Evolutionary conservation across 2,888 invertebrate genomes (phyloP).

Genomic region (Sympetrum striolatum): DNA sequence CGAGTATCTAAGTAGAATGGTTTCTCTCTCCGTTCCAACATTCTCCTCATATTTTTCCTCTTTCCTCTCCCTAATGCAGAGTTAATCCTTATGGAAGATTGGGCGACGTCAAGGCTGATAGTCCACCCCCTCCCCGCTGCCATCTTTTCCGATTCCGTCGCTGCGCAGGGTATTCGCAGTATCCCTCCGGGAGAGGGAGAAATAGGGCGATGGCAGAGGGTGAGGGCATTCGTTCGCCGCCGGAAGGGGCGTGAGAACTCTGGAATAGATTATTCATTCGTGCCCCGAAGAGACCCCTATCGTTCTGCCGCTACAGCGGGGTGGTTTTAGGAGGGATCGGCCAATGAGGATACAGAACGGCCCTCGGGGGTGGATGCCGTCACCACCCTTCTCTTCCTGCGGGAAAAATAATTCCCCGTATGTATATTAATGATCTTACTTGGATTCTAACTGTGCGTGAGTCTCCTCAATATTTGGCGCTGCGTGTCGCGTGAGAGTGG

Average conservation of each 20-base stretch:
- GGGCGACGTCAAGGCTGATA: background rate
- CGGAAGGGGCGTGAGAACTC: background rate
- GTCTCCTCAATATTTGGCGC: background rate
- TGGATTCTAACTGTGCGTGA: background rate
- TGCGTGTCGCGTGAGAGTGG: background rate
- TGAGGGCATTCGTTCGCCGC: background rate
- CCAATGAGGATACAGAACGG: background rate
- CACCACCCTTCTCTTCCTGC: background rate
- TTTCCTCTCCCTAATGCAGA: background rate
- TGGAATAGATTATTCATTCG: conserved; percentile 21
- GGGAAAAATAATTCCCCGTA: background rate
- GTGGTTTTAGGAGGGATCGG: background rate
- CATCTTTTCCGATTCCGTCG: background rate
- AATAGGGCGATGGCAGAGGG: background rate
- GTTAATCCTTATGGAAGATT: background rate
- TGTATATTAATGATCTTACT: background rate
- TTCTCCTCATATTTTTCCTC: background rate
- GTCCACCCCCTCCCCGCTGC: background rate
- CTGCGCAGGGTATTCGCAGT: background rate
- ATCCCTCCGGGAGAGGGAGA: background rate
- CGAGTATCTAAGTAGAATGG: no score
- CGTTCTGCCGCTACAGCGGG: background rate
- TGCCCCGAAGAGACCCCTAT: background rate
- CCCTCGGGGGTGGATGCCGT: background rate
- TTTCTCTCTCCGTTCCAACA: background rate